Percentiles rank a stretch among this genome's conserved stretches.
phyloP scores from a whole-genome alignment of 2,113 vertebrate genomes.

The Vireo altiloquus region DNA sequence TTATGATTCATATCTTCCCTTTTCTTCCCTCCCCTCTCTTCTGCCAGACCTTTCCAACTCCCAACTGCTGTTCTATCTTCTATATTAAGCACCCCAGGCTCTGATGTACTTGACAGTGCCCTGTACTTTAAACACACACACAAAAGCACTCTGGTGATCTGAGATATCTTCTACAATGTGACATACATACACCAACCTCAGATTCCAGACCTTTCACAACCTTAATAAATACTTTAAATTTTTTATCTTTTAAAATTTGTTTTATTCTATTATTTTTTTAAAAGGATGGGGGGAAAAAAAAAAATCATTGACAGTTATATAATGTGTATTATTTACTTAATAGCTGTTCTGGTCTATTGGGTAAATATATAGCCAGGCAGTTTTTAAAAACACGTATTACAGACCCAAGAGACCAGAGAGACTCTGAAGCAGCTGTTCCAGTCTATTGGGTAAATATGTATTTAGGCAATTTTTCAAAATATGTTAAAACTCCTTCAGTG shows the following conservation, averaged over 20 bases:
- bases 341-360: slow-evolving; percentile 66
- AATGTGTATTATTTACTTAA: slow-evolving; percentile 67
- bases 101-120: slow-evolving; percentile 53
- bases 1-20: slow-evolving; percentile 67
- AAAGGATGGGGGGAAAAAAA: not conserved
- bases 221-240: not conserved
- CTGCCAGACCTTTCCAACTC: slow-evolving; percentile 61
- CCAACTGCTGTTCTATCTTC: slow-evolving; percentile 69
- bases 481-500: slow-evolving; percentile 67
- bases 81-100: slow-evolving; percentile 50
- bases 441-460: slow-evolving; percentile 73
- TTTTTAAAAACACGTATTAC: slow-evolving; percentile 64
- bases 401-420: slow-evolving; percentile 69
- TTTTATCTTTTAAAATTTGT: not conserved
- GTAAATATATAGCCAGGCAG: slow-evolving; percentile 69
- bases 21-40: not conserved
- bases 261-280: not conserved
- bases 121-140: slow-evolving; percentile 7
- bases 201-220: not conserved
- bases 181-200: not conserved
- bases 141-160: slow-evolving; percentile 5
- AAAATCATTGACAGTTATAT: slow-evolving; percentile 11
- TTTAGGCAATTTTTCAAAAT: slow-evolving; percentile 73
- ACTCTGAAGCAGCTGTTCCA: slow-evolving; percentile 68
- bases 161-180: not conserved